These are phyloP conservation scores for Piaya cayana DNA, from an alignment of 2,113 vertebrate genomes.

Conservation along the genomic window DNA sequence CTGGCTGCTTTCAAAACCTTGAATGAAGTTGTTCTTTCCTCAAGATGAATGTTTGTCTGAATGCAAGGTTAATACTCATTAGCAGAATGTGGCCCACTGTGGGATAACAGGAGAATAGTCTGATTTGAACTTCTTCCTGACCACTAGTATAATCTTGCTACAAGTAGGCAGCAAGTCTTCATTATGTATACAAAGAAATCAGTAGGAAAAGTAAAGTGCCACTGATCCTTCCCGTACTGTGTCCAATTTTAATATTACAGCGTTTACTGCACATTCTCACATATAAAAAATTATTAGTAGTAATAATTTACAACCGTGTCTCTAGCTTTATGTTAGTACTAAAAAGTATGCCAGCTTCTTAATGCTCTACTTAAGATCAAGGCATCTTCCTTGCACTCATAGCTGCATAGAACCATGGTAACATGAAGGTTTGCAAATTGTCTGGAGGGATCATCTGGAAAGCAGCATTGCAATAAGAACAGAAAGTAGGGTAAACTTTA, in stretches of 20 bases:
- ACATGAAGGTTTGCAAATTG: background rate
- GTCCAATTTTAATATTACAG: background rate
- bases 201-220: background rate
- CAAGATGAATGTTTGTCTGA: slow-evolving; percentile 20
- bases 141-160: slow-evolving; percentile 6
- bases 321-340: background rate
- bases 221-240: background rate
- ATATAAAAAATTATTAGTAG: background rate
- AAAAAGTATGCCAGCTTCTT: background rate
- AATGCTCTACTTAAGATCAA: background rate
- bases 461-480: background rate
- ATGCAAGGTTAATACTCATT: background rate
- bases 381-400: background rate
- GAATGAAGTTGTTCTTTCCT: background rate
- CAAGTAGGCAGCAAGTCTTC: background rate
- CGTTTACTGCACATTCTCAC: background rate
- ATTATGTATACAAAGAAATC: background rate
- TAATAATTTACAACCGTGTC: background rate
- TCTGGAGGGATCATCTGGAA: background rate
- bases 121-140: background rate
- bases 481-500: background rate
- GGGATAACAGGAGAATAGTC: background rate
- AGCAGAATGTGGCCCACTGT: background rate
- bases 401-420: background rate
- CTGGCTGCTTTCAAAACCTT: slow-evolving; percentile 3